These are phyloP conservation scores for Poecilus cupreus DNA, from an alignment of 2,888 invertebrate genomes.

Conservation along the genomic window DNA sequence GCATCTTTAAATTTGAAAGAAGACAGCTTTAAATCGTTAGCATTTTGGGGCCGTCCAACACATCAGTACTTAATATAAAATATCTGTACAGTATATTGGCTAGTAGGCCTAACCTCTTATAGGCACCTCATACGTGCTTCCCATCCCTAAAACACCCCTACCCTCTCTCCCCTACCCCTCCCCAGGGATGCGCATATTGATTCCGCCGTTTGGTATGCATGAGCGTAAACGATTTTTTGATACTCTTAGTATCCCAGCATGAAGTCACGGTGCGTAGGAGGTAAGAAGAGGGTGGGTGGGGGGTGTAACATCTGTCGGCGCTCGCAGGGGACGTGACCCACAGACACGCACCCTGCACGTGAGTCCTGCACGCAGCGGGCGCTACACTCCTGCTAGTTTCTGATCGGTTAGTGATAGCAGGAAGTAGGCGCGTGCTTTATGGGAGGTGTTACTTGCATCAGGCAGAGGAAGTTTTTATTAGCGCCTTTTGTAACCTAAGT, in stretches of 20 bases:
- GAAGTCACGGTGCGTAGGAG: slow-evolving; percentile 2
- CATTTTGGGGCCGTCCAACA: too few relatives aligned
- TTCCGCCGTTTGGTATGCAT: slow-evolving; percentile 50
- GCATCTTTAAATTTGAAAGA: too few relatives aligned
- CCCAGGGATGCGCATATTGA: slow-evolving; percentile 34
- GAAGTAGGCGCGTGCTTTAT: not conserved
- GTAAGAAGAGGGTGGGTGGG: not conserved
- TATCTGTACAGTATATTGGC: too few relatives aligned
- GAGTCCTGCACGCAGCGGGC: not conserved
- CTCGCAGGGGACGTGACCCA: slow-evolving; percentile 6
- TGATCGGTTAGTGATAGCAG: not conserved
- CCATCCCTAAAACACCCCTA: not conserved
- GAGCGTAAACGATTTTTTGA: slow-evolving; percentile 53
- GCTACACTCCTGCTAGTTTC: not conserved
- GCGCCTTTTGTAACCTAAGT: too few relatives aligned
- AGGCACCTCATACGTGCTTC: not conserved
- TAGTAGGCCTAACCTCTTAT: too few relatives aligned
- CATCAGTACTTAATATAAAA: too few relatives aligned
- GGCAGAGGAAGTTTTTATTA: too few relatives aligned
- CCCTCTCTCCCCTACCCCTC: not conserved
- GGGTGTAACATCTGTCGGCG: slow-evolving; percentile 21
- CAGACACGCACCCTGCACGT: not conserved
- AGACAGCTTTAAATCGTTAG: too few relatives aligned
- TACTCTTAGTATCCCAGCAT: slow-evolving; percentile 45
- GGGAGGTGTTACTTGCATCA: not conserved